Conservation (phyloP, 2,797 vertebrate species). For the Rhynchotus rufescens region DNA sequence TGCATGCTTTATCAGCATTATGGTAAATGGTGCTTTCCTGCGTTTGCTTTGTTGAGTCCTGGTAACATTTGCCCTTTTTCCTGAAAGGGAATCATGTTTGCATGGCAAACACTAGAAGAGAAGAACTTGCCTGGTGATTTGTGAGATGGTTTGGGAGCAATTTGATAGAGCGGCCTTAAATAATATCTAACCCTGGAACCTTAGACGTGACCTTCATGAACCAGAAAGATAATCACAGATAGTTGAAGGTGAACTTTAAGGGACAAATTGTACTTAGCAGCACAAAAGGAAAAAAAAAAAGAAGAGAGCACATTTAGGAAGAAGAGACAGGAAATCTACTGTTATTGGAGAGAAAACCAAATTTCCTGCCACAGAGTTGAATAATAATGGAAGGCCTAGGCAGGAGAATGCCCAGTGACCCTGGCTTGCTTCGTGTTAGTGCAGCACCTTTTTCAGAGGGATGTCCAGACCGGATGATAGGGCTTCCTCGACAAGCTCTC, state of each 20-base stretch:
- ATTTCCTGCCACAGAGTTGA: neutral
- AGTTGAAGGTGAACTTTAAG: neutral
- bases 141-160: constrained; percentile 13
- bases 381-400: neutral
- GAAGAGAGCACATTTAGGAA: neutral
- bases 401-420: too few relatives aligned
- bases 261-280: neutral
- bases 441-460: too few relatives aligned
- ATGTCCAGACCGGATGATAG: too few relatives aligned
- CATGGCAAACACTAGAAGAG: constrained; percentile 27
- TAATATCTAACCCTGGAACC: neutral
- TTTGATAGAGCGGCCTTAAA: neutral
- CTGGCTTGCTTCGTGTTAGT: too few relatives aligned
- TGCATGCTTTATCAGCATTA: constrained; percentile 9
- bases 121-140: constrained; percentile 10
- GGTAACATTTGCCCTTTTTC: constrained; percentile 44
- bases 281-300: too few relatives aligned
- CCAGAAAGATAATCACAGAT: neutral
- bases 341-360: neutral
- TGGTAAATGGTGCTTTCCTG: neutral
- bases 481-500: too few relatives aligned
- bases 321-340: neutral
- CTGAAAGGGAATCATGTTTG: constrained; percentile 46
- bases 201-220: neutral
- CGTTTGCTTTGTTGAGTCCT: constrained; percentile 45